A percentile compares a stretch with the other conserved stretches of the same genome.
Conservation (phyloP, 2,797 vertebrate genomes). For the Clarias pachynema region DNA sequence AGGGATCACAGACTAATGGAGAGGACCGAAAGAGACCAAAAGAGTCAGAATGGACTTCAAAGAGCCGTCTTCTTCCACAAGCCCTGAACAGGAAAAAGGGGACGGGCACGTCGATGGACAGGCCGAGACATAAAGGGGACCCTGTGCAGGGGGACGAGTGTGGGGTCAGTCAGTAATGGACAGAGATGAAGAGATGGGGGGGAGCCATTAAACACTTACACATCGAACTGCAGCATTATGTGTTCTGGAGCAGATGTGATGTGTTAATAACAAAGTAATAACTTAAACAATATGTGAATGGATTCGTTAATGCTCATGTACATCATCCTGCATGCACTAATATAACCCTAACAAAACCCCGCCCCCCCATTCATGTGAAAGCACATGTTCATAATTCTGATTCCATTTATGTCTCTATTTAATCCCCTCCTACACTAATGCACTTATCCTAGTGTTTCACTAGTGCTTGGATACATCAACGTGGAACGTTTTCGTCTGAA, state of each 20-base stretch:
- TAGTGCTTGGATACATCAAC: too few species aligned
- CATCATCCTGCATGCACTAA: background rate
- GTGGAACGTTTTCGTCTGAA: too few species aligned
- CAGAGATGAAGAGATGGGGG: background rate
- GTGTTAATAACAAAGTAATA: background rate
- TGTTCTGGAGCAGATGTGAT: too few species aligned
- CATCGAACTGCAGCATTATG: background rate
- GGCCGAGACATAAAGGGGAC: conserved; percentile 17
- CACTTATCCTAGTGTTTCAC: too few species aligned
- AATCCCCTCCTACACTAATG: too few species aligned
- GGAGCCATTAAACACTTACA: conserved; percentile 4
- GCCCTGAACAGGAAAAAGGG: background rate
- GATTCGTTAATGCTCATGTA: background rate
- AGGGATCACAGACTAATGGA: conserved; percentile 40
- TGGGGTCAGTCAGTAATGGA: conserved; percentile 33
- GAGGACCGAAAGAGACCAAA: conserved; percentile 28
- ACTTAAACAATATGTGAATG: background rate
- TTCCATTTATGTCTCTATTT: too few species aligned
- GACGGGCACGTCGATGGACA: conserved; percentile 28
- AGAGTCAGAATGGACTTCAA: conserved; percentile 43
- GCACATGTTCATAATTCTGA: too few species aligned
- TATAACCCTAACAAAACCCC: too few species aligned
- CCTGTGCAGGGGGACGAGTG: conserved; percentile 2
- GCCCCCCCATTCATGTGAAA: too few species aligned
- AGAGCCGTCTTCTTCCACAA: conserved; percentile 16